Base-by-base conservation (phyloP, 2,113 vertebrate species). In the Bambusicola thoracicus region DNA sequence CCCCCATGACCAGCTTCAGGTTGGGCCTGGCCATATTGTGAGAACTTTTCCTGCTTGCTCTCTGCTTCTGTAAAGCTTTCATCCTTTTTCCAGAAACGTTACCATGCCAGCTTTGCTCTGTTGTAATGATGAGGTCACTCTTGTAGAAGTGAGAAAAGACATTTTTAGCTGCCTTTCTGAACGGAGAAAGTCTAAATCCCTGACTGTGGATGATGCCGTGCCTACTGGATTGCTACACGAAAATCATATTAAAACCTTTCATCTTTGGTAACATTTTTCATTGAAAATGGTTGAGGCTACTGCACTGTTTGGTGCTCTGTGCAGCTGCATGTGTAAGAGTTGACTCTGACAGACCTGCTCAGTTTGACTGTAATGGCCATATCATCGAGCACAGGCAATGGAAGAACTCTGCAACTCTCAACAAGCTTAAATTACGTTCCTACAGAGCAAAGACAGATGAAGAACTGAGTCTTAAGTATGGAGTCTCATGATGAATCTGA, bases 401-500 rank as follows among this genome's bases (percentile, higher is more conserved):
- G 40, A 66, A 87, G 70, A 93, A 48, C 30, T 65, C 43, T 41
- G 0, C 34, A 53, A 72, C 25, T 86, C 62, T 94, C 70, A 56
- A 48, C 40, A 58, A 89, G 43, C 44, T 73, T 61, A 65, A 78
- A 76, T 62, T 44, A 32, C 25, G 21, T 73, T 89, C 36, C 59
- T 69, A 10, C 36, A 77, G 85, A 81, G 79, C 27, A 43, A 82
- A 80, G 81, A 58, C 43, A 69, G 27, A 13, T 85, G 29, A 91
- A 87, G 67, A 84, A 62, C 70, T 77, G 5, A 94, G 59, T 41
- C 63, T 74, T 76, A 80, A 63, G 81, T 84, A 75, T 15, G 3
- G 94, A 91, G 90, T 91, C 93, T 88, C 49, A 78, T 58, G 73
- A 78, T 83, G 70, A 87, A 67, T 89, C 81, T 13, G 18, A 56